phyloP scores from a whole-genome alignment of 2,888 invertebrate species.

The Drosophila setosimentum region DNA sequence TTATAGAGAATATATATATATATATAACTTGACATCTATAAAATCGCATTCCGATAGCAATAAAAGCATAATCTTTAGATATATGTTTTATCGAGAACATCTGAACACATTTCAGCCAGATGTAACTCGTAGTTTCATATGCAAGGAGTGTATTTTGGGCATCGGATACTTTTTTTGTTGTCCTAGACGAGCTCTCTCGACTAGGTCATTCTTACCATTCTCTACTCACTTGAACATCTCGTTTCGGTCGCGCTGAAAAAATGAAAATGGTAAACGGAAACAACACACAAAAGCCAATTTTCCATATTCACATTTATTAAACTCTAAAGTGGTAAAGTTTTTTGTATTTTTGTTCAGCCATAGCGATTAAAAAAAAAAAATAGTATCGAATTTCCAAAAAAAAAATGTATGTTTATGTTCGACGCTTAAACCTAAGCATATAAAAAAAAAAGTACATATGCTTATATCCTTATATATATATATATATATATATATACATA shows the following conservation, averaged over 20 bases:
- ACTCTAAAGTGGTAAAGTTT: constrained; percentile 69
- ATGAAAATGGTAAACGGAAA: neutral
- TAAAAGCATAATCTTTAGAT: neutral
- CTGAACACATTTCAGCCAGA: neutral
- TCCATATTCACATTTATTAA: constrained; percentile 70
- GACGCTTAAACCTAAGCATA: constrained; percentile 37
- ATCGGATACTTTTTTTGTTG: no score
- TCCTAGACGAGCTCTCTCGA: neutral
- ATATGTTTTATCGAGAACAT: neutral
- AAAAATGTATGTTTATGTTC: constrained; percentile 22
- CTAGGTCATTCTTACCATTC: neutral
- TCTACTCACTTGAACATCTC: neutral
- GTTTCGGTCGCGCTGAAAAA: neutral
- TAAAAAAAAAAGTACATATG: constrained; percentile 36
- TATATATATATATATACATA: constrained; percentile 6
- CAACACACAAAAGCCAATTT: neutral
- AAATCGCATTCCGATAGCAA: neutral
- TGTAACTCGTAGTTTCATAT: neutral
- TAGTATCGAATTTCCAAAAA: constrained; percentile 43
- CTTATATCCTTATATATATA: constrained; percentile 4
- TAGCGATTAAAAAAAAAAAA: constrained; percentile 60
- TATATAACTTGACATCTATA: neutral
- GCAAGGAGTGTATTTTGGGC: no score
- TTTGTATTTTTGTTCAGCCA: constrained; percentile 62
- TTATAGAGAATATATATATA: neutral